Percentiles rank a stretch among this genome's conserved stretches.
phyloP scores from a whole-genome alignment of 2,797 vertebrate genomes.

The Spizella passerina region DNA sequence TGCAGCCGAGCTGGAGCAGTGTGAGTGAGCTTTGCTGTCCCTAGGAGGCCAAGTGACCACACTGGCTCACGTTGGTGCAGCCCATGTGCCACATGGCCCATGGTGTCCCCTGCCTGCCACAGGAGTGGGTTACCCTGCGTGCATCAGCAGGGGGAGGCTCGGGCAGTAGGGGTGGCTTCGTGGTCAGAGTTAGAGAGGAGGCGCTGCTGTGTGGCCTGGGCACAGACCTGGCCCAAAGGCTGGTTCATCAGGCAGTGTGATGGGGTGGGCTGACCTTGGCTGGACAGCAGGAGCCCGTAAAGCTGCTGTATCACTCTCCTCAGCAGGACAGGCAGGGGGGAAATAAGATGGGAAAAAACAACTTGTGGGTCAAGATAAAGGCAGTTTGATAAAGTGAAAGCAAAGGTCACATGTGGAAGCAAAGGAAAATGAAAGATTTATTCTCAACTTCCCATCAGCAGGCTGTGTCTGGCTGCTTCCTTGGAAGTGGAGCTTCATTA shows the following conservation, averaged over 20 bases:
- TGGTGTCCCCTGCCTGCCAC: rapidly evolving
- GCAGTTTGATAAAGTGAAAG: not conserved
- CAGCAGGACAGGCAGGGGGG: not conserved
- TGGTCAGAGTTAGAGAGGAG: not conserved
- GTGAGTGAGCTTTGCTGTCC: not conserved
- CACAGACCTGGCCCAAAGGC: not conserved
- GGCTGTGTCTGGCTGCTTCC: not conserved
- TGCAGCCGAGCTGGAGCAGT: not conserved
- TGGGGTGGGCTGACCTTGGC: not conserved
- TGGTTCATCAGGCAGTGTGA: not conserved
- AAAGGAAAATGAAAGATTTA: not conserved
- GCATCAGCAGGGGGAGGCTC: not conserved
- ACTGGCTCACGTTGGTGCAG: not conserved
- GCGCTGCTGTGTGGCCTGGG: not conserved
- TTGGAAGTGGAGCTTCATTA: not conserved
- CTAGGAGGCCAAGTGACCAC: rapidly evolving
- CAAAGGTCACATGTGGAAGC: not conserved
- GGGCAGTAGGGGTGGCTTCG: not conserved
- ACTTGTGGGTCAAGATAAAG: not conserved
- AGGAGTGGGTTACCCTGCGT: not conserved
- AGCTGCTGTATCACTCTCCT: not conserved
- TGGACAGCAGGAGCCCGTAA: not conserved
- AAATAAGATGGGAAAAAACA: not conserved
- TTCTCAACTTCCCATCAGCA: not conserved
- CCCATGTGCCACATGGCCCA: rapidly evolving